Evolutionary conservation across 2,113 vertebrate genomes (phyloP), one percentile per base, ranked within the genome.

Genomic region (Hydrochoerus hydrochaeris): DNA sequence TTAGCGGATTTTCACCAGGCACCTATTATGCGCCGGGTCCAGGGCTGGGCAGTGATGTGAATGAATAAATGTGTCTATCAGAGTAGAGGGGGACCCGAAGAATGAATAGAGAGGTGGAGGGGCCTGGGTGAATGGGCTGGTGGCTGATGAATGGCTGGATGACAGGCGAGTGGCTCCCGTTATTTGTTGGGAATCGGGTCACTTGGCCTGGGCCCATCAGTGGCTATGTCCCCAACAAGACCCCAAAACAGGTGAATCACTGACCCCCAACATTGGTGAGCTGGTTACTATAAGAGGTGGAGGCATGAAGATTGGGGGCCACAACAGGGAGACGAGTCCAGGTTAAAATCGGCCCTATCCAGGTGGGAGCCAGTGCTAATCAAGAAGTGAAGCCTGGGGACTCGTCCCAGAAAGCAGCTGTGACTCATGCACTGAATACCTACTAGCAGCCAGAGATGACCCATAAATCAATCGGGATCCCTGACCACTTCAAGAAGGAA

Each of bases 241-340:
- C 63, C 69, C 10, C 75, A 94, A 96, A 96, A 91, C 91, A 87
- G 67, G 95, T 97, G 94, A 97, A 65, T 97, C 94, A 97, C 54
- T 93, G 28, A 22, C 65, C 14, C 30, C 22, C 0, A 7, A 58
- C 84, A 80, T 89, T 91, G 54, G 24, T 57, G 54, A 85, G 52
- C 62, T 81, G 90, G 90, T 82, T 94, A 85, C 44, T 32, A 49
- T 3, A 19, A 20, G 84, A 35, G n/a, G 22, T 14, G 19, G 57
- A 20, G 35, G 80, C 8, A 16, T 41, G 38, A 22, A 13, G 38
- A 75, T 28, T 46, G 14, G 82, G 71, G 78, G 80, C 58, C 69
- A 85, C 38, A 44, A 57, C 41, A 44, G 60, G 46, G 77, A 93
- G 44, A 62, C 12, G 13, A 52, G 54, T 57, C 85, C 22, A 54